These are phyloP conservation scores for Myopa testacea DNA, from an alignment of 2,888 invertebrate genomes.

Conservation along the genomic window DNA sequence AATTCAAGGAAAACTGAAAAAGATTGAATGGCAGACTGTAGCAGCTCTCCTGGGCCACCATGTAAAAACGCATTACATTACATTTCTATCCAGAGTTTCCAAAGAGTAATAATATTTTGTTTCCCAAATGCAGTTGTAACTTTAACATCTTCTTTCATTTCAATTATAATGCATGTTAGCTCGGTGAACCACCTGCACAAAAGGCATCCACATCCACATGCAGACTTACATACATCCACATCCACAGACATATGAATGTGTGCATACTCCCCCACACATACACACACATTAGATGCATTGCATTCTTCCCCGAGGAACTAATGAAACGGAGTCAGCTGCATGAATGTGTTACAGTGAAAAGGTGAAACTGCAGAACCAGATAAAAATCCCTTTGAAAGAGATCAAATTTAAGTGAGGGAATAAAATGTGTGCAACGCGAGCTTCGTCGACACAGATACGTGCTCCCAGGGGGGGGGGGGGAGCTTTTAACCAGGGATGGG, in stretches of 20 bases:
- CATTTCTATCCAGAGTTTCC: background rate
- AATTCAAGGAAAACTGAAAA: too few species aligned
- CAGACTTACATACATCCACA: too few species aligned
- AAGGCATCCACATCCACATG: background rate
- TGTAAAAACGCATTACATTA: too few species aligned
- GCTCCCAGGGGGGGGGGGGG: too few species aligned
- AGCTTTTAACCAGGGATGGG: too few species aligned
- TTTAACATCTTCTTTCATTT: constrained; percentile 13
- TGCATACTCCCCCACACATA: background rate
- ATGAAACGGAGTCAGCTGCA: background rate
- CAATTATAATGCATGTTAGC: background rate
- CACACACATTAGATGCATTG: background rate
- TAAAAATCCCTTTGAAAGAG: constrained; percentile 17
- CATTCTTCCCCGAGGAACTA: background rate
- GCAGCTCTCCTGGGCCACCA: too few species aligned
- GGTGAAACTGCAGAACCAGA: background rate
- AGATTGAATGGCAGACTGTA: too few species aligned
- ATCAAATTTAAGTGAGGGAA: background rate
- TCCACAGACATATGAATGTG: background rate
- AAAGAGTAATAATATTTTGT: background rate
- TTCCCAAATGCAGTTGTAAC: background rate
- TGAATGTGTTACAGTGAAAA: background rate
- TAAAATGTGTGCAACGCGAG: background rate
- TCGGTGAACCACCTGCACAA: background rate
- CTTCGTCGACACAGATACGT: too few species aligned